Evolutionary conservation across 2,113 vertebrate genomes (phyloP).

Genomic region (Carassius gibelio): DNA sequence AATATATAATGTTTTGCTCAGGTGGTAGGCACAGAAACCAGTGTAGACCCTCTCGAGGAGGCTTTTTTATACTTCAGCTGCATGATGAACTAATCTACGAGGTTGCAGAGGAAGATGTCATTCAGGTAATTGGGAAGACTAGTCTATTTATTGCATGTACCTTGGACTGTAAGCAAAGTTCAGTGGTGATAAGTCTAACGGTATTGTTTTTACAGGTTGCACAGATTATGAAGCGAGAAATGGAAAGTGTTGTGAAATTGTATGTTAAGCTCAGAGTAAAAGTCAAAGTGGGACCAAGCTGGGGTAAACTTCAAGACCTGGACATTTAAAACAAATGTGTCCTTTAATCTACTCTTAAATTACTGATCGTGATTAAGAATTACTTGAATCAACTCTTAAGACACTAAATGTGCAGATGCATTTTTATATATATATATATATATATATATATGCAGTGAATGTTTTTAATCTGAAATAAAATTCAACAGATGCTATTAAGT

Average conservation of each 20-base stretch:
- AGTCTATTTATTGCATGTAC: neutral
- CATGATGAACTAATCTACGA: constrained; percentile 97
- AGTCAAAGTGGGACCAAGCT: constrained; percentile 89
- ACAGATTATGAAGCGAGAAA: constrained; percentile 93
- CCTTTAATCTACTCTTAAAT: neutral
- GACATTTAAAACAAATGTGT: constrained; percentile 73
- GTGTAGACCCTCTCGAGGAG: constrained; percentile 73
- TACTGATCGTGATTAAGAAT: neutral
- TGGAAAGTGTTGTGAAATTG: constrained; percentile 88
- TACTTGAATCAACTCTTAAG: neutral
- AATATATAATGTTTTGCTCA: neutral
- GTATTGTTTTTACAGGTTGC: constrained; percentile 79
- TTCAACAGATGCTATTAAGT: neutral
- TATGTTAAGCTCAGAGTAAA: constrained; percentile 88
- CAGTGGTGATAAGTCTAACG: neutral
- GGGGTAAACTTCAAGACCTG: constrained; percentile 85
- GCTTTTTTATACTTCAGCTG: constrained; percentile 91
- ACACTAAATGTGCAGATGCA: neutral
- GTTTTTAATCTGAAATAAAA: constrained; percentile 13
- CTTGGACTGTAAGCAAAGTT: neutral
- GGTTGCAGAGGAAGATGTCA: constrained; percentile 85
- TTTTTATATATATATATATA: neutral
- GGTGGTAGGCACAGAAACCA: constrained; percentile 36
- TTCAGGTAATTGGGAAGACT: constrained; percentile 81
- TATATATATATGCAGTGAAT: neutral